Evolutionary conservation across 1,140 invertebrate species (phyloP), one percentile per base, ranked within the genome.

Genomic region (Macrosteles quadrilineatus): DNA sequence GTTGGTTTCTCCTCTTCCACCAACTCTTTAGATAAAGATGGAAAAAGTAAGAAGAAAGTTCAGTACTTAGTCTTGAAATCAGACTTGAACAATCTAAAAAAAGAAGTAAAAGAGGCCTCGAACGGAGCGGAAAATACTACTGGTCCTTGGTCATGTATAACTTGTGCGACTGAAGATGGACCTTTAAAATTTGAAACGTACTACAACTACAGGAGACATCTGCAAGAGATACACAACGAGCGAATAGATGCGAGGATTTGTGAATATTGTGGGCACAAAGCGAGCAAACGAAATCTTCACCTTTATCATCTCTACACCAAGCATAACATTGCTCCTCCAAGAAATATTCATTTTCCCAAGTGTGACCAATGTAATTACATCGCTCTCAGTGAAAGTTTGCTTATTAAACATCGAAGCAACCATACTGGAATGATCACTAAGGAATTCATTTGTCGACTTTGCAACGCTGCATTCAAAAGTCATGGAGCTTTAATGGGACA

Each of bases 191-290:
- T 94, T 77, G 85, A 87, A 23, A 85, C 88, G 27, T 94, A 94
- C 78, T 89, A 88, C 69, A 85, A 87, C 71, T 95, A 90, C 76
- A 84, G 91, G 67, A 87, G 89, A 69, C 93, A 95, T 82, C 86
- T 94, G 78, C 87, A 91, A 32, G 90, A 93, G 73, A 86, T 91
- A 0, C 92, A 95, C 75, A 88, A 89, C 74, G 90, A 93, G 74
- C 90, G 89, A 72, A 91, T 93, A 69, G 88, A 94, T 77, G 82
- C 88, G 1, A 85, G 87, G 27, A 86, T 96, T 67, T 95, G 93
- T 79, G 92, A 94, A 78, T 88, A 93, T 75, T 95, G 92, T 80
- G 93, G 93, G 0, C 87, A 90, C 72, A 88, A 88, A 74, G 89
- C 91, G 14, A 83, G 81, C 0, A 93, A 91, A 75, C 84, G 91